Evolutionary conservation across 2,797 vertebrate genomes (phyloP), one percentile per base, ranked within the genome.

Genomic region (Loris lydekkerianus): DNA sequence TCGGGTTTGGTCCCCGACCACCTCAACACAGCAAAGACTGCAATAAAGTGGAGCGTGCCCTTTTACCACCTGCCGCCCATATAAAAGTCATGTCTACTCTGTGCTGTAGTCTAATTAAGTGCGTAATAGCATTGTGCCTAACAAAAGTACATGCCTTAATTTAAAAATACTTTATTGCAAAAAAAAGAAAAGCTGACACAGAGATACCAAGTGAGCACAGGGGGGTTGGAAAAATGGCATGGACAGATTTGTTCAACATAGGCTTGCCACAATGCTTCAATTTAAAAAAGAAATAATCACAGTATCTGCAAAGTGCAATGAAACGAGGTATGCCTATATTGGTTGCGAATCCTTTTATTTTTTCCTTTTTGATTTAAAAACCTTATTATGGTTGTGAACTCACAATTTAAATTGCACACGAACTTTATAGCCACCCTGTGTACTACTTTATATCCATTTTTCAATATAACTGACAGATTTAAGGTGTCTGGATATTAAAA

Each of bases 401-500:
- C 20, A 78, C 27, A 58, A 56, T 43, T 53, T 53, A 53, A 53
- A 53, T 15, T 53, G 49, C 49, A 53, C 49, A 53, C 3, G 14
- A 53, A 53, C 49, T 53, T 53, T 53, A 53, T 53, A 14, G 49
- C 49, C 49, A 53, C 49, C 14, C 49, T 53, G 40, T 7, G 63
- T 3, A 80, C 58, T 18, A 70, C 60, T 86, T 86, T 58, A 73
- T 49, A 53, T 31, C 31, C 69, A 69, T 70, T 89, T 95, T 67
- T 58, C 56, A n/a, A 61, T 2, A 13, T 2, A 81, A 85, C 31
- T 69, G 72, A 89, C 75, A 82, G 31, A 77, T 34, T 76, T 61
- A 92, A 84, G 21, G 63, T 86, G 75, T 93, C 58, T 49, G 37
- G 61, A 67, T 87, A 29, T 86, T 80, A 72, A 95, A 92, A 61